Conservation (phyloP, 2,797 vertebrate genomes). For the Sphenopsis melanotis region DNA sequence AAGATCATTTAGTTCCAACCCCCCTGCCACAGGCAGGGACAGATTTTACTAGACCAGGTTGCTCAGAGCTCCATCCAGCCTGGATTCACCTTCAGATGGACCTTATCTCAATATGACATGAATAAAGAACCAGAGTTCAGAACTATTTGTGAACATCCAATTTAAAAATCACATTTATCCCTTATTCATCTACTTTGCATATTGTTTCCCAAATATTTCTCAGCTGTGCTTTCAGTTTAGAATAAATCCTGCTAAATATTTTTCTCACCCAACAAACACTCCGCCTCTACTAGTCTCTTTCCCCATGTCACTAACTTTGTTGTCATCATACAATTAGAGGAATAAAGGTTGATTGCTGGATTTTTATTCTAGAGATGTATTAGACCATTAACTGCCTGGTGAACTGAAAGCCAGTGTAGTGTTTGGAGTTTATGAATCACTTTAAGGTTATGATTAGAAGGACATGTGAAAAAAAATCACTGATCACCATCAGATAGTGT, state of each 20-base stretch:
- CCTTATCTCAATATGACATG: background rate
- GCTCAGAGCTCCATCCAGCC: background rate
- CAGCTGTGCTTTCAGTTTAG: background rate
- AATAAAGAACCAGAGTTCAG: background rate
- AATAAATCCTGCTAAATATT: background rate
- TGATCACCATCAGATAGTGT: background rate
- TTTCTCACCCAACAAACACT: background rate
- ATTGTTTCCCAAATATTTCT: background rate
- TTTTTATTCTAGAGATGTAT: constrained; percentile 6
- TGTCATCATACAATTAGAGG: background rate
- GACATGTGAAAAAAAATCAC: background rate
- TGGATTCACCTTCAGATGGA: background rate
- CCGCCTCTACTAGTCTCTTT: background rate
- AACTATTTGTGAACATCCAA: background rate
- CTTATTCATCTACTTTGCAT: background rate
- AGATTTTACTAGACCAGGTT: background rate
- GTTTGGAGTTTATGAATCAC: background rate
- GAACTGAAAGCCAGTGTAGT: background rate
- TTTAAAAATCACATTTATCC: background rate
- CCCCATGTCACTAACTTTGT: background rate
- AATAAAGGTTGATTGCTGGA: background rate
- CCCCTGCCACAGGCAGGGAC: background rate
- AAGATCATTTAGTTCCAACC: background rate
- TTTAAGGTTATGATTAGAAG: background rate
- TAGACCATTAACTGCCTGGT: background rate